phyloP scores from a whole-genome alignment of 2,888 invertebrate genomes.

The Xestia xanthographa region DNA sequence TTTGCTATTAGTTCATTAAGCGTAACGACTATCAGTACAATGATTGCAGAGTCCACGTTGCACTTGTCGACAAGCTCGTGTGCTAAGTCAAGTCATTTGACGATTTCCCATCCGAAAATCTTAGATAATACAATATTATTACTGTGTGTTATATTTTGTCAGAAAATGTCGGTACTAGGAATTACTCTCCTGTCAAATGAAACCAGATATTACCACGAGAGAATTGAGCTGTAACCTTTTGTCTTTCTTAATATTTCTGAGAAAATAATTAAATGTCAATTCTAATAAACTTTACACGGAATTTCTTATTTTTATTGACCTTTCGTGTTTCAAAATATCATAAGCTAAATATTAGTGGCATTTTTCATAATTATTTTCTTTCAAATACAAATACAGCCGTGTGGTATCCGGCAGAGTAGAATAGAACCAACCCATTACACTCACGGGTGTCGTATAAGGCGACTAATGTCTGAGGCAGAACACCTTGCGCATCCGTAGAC shows the following conservation, averaged over 20 bases:
- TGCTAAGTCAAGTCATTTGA: not conserved
- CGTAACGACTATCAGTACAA: not conserved
- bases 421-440: no score
- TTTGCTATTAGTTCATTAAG: not conserved
- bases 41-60: not conserved
- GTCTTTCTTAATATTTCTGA: not conserved
- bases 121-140: not conserved
- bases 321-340: not conserved
- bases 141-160: not conserved
- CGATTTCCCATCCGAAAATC: no score
- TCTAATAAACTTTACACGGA: slow-evolving; percentile 13
- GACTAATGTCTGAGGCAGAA: no score
- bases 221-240: not conserved
- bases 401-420: no score
- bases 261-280: slow-evolving; percentile 25
- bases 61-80: not conserved
- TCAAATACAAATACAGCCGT: no score
- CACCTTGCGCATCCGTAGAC: no score
- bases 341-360: not conserved
- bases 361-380: not conserved
- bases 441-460: no score
- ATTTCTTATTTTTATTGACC: not conserved
- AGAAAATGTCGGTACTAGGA: not conserved
- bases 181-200: slow-evolving; percentile 18
- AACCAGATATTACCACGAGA: slow-evolving; percentile 18